A percentile compares a stretch with the other conserved stretches of the same genome.
phyloP scores from a whole-genome alignment of 2,797 vertebrate species.

The Enteromius argenteus region DNA sequence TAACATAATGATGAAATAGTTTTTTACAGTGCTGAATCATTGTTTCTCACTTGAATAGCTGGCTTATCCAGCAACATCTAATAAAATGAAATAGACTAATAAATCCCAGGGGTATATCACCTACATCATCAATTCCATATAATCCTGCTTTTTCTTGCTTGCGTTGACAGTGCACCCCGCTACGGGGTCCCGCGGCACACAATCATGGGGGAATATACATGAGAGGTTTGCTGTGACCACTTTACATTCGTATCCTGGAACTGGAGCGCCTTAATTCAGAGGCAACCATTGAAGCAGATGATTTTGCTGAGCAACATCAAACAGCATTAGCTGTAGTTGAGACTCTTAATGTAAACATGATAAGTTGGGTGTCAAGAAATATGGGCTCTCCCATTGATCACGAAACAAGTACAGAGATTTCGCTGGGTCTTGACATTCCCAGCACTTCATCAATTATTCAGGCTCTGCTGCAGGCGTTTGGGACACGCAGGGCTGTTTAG shows the following conservation, averaged over 20 bases:
- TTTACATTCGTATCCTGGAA: slow-evolving; percentile 17
- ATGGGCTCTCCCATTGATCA: slow-evolving; percentile 54
- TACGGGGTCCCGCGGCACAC: not conserved
- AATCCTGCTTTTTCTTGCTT: slow-evolving; percentile 26
- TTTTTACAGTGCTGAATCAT: slow-evolving; percentile 5
- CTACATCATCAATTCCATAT: not conserved
- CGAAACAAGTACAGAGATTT: slow-evolving; percentile 50
- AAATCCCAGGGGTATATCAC: slow-evolving; percentile 14
- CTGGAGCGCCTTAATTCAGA: slow-evolving; percentile 26
- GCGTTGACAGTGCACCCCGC: not conserved
- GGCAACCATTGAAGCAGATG: slow-evolving; percentile 29
- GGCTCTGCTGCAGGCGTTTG: slow-evolving; percentile 45
- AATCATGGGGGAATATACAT: slow-evolving; percentile 2
- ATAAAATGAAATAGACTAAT: slow-evolving; percentile 21
- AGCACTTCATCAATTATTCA: slow-evolving; percentile 62
- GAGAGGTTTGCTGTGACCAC: slow-evolving; percentile 22
- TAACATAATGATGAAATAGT: not conserved
- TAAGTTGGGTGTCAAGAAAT: slow-evolving; percentile 52
- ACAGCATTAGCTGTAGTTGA: slow-evolving; percentile 42
- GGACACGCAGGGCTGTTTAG: slow-evolving; percentile 53
- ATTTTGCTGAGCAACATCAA: slow-evolving; percentile 51
- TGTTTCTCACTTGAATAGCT: slow-evolving; percentile 12
- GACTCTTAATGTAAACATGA: slow-evolving; percentile 60
- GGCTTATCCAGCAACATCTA: slow-evolving; percentile 3
- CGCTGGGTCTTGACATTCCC: slow-evolving; percentile 52